phyloP scores from a whole-genome alignment of 2,888 invertebrate genomes.

The Aphidoletes aphidimyza region DNA sequence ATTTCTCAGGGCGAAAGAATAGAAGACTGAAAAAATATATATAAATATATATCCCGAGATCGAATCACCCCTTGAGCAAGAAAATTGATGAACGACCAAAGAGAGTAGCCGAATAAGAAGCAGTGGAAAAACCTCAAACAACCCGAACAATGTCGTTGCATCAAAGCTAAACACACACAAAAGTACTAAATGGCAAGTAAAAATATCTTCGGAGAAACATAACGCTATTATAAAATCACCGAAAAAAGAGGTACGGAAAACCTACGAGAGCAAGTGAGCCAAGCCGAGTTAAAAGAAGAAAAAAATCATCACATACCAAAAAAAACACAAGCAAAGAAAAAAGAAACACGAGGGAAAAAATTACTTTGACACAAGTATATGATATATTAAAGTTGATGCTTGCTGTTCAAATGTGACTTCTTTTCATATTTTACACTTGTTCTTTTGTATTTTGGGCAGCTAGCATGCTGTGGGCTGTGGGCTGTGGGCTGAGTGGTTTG shows the following conservation, averaged over 20 bases:
- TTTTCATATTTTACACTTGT: slow-evolving; percentile 23
- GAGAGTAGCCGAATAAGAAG: not conserved
- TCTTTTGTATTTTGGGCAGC: slow-evolving; percentile 12
- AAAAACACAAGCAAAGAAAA: not conserved
- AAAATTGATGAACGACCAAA: not conserved
- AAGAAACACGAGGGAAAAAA: not conserved
- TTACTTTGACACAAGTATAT: slow-evolving; percentile 47
- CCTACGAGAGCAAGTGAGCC: not conserved
- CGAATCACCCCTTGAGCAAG: slow-evolving; percentile 27
- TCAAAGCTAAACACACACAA: not conserved
- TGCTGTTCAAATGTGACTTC: slow-evolving; percentile 35
- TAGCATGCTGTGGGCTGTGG: too few species aligned
- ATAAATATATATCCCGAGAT: too few species aligned
- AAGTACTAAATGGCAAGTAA: slow-evolving; percentile 36
- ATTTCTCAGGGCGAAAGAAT: not conserved
- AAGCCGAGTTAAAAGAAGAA: not conserved
- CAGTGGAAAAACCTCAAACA: too few species aligned
- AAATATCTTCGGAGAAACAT: slow-evolving; percentile 10
- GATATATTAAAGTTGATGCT: slow-evolving; percentile 27
- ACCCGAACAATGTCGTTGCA: too few species aligned
- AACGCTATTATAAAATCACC: slow-evolving; percentile 29
- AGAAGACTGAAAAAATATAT: too few species aligned
- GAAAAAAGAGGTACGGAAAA: not conserved
- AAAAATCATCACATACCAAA: not conserved
- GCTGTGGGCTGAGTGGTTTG: too few species aligned